Conservation (phyloP, 2,113 vertebrate species). For the Saccopteryx bilineata region DNA sequence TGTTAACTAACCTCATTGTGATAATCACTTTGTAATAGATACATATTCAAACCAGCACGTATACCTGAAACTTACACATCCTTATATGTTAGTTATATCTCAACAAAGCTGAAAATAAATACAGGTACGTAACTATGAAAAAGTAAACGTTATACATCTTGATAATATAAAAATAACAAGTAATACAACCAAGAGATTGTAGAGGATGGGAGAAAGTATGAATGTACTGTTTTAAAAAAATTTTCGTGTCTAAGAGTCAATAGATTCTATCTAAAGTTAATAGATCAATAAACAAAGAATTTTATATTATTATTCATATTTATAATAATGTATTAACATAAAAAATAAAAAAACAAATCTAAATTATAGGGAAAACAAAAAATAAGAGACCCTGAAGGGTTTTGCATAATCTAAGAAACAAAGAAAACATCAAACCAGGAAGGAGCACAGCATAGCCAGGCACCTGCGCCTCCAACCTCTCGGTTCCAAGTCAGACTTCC, state of each 20-base stretch:
- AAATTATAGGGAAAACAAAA: neutral
- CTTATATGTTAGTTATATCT: neutral
- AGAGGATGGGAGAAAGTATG: neutral
- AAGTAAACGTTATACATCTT: neutral
- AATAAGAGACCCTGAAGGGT: neutral
- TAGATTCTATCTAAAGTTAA: neutral
- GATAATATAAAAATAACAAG: neutral
- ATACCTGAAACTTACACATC: neutral
- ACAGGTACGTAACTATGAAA: neutral
- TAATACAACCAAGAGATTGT: neutral
- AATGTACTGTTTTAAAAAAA: neutral
- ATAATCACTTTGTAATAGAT: neutral
- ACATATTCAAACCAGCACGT: neutral
- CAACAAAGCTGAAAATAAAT: slow-evolving; percentile 9
- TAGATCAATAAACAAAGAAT: neutral
- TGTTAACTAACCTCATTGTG: neutral
- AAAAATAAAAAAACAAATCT: neutral
- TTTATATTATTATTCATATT: neutral
- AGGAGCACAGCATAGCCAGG: neutral
- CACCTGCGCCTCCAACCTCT: neutral
- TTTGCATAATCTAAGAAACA: neutral
- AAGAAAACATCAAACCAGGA: neutral
- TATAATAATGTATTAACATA: neutral
- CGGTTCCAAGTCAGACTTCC: neutral
- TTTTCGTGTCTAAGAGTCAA: neutral